phyloP scores from a whole-genome alignment of 1,140 invertebrate species.

The Ditylenchus dipsaci region DNA sequence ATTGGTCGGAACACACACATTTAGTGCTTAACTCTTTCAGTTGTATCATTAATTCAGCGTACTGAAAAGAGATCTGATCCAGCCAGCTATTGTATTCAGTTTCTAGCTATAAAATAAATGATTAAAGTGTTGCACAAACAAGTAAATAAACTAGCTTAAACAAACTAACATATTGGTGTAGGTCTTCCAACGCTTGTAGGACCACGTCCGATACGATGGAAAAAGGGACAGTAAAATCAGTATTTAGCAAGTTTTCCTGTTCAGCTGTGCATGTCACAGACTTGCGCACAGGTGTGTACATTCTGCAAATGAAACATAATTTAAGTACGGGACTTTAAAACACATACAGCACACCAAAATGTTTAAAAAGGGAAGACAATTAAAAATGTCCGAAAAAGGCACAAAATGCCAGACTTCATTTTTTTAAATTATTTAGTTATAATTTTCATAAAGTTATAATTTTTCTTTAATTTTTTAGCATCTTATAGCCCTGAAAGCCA shows the following conservation, averaged over 20 bases:
- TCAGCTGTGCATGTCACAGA: not conserved
- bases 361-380: too few species aligned
- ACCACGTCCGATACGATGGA: not conserved
- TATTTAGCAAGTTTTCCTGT: slow-evolving; percentile 2
- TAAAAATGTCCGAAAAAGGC: too few species aligned
- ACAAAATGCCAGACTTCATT: too few species aligned
- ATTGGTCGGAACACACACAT: too few species aligned
- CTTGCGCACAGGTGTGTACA: not conserved
- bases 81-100: not conserved
- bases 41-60: not conserved
- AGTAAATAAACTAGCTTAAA: too few species aligned
- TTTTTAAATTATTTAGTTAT: too few species aligned
- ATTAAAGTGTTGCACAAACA: not conserved
- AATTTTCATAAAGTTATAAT: too few species aligned
- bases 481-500: too few species aligned
- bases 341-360: too few species aligned
- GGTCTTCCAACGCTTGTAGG: not conserved
- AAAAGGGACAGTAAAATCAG: not conserved
- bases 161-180: not conserved
- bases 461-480: too few species aligned
- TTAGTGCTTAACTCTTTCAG: not conserved
- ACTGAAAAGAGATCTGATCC: not conserved
- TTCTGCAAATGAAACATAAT: slow-evolving; percentile 2
- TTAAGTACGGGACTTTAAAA: too few species aligned
- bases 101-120: not conserved